Evolutionary conservation across 2,113 vertebrate genomes (phyloP).

Genomic region (Sphyrna mokarran): DNA sequence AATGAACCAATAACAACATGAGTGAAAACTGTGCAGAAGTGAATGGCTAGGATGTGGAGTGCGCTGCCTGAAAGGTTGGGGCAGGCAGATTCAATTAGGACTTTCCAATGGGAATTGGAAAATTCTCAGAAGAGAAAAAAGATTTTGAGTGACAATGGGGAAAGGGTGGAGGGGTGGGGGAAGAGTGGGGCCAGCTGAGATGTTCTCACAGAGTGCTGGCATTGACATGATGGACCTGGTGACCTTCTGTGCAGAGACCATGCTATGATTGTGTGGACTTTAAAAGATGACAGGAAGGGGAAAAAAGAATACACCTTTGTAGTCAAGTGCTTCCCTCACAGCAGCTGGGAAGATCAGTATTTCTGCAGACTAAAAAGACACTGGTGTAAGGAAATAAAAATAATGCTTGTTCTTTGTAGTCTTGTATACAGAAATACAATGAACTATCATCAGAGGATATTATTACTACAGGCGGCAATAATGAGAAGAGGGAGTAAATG

Average conservation of each 20-base stretch:
- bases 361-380: neutral
- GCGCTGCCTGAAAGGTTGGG: neutral
- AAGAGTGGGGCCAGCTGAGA: neutral
- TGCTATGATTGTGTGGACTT: neutral
- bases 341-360: neutral
- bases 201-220: neutral
- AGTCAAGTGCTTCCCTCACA: neutral
- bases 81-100: neutral
- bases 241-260: neutral
- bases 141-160: neutral
- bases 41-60: neutral
- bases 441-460: neutral
- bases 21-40: neutral
- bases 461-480: neutral
- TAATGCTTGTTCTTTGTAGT: neutral
- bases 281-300: neutral
- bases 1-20: neutral
- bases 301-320: neutral
- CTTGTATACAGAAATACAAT: neutral
- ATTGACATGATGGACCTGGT: neutral
- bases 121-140: neutral
- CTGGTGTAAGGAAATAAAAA: neutral
- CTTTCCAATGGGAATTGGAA: neutral
- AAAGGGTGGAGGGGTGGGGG: too few relatives aligned
- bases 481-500: neutral